Percentiles rank a stretch among this genome's conserved stretches.
Conservation (phyloP, 2,113 vertebrate genomes). For the Pedetes capensis region DNA sequence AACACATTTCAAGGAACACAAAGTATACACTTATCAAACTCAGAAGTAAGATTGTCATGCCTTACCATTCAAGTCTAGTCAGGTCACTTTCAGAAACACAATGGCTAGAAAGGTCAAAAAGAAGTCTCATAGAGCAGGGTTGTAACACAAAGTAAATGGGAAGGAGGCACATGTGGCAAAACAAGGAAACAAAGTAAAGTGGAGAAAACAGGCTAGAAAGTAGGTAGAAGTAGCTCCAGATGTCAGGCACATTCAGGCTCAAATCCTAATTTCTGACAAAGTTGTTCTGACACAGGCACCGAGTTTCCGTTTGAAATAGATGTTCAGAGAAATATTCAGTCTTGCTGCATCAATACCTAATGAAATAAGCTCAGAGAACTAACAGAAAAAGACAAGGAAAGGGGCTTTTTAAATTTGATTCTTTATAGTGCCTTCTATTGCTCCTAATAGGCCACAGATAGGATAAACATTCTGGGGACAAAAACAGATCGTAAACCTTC, state of each 20-base stretch:
- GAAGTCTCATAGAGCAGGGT: rapidly evolving
- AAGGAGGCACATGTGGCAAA: not conserved
- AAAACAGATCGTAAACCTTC: not conserved
- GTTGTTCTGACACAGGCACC: not conserved
- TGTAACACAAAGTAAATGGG: not conserved
- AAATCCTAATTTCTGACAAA: not conserved
- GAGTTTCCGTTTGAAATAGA: not conserved
- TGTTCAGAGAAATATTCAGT: constrained; percentile 20
- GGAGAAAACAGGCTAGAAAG: not conserved
- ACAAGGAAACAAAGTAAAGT: not conserved
- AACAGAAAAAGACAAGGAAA: not conserved
- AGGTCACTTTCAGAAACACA: not conserved
- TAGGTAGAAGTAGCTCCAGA: not conserved
- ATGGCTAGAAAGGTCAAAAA: not conserved
- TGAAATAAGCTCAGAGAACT: not conserved
- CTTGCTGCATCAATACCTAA: not conserved
- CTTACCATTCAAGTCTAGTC: not conserved
- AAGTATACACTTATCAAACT: not conserved
- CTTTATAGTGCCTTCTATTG: not conserved
- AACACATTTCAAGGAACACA: not conserved
- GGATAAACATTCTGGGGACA: not conserved
- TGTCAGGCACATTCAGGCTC: not conserved
- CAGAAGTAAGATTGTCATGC: not conserved
- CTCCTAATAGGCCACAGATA: constrained; percentile 6
- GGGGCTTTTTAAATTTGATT: not conserved